phyloP scores from a whole-genome alignment of 1,140 invertebrate species.

The Lanistes nyassanus region DNA sequence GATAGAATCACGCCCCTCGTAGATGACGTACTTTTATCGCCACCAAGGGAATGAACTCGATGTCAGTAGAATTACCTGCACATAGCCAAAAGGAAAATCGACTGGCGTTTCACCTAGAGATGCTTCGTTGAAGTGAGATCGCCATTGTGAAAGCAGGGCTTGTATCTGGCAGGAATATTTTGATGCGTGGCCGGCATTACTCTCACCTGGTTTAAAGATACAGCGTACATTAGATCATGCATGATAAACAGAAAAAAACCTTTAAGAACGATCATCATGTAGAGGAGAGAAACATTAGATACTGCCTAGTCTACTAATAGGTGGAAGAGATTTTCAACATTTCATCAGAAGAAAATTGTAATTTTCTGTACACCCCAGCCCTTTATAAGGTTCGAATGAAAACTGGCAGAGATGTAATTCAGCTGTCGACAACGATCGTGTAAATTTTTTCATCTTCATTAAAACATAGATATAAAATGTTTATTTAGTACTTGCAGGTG shows the following conservation, averaged over 20 bases:
- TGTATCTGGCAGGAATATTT: conserved; percentile 38
- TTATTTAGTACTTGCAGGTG: too few relatives aligned
- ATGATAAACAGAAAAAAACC: background rate
- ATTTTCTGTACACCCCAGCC: background rate
- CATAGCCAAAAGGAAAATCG: conserved; percentile 46
- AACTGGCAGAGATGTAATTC: too few relatives aligned
- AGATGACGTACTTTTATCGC: too few relatives aligned
- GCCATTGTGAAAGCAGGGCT: conserved; percentile 40
- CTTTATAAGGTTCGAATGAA: too few relatives aligned
- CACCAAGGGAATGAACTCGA: too few relatives aligned
- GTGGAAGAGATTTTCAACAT: background rate
- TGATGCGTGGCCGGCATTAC: conserved; percentile 26
- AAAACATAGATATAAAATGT: too few relatives aligned
- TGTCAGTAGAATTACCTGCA: conserved; percentile 32
- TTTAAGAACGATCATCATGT: background rate
- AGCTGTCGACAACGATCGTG: too few relatives aligned
- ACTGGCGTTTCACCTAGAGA: conserved; percentile 26
- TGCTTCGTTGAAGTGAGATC: conserved; percentile 25
- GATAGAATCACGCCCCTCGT: too few relatives aligned
- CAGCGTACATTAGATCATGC: background rate
- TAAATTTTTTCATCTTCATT: too few relatives aligned
- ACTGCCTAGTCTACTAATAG: background rate
- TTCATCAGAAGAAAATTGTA: background rate
- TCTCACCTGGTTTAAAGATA: conserved; percentile 32
- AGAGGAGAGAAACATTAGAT: background rate